Evolutionary conservation across 1,140 invertebrate genomes (phyloP), one percentile per base, ranked within the genome.

Genomic region (Drosophila bocqueti): DNA sequence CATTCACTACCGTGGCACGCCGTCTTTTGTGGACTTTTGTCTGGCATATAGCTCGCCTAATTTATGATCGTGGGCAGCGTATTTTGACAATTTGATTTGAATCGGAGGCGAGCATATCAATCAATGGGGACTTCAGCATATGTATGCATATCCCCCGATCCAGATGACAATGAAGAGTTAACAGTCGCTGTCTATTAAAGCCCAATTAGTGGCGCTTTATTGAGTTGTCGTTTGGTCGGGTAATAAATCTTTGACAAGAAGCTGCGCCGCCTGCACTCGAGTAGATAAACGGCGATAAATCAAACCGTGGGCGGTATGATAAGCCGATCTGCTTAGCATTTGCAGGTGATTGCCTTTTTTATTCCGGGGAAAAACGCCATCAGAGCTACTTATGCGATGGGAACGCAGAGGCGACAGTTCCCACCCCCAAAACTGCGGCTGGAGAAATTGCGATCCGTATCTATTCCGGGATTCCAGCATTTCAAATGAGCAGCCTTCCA

Each of bases 61-160:
- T 89, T 89, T 87, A 87, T 83, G 69, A 69, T 71, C 64, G 68
- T 81, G 59, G 65, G 50, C 59, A 61, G 60, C 52, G 29, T 89
- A 81, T 87, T 89, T 87, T 89, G 84, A 87, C 85, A 89, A 87
- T 87, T 81, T 89, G 86, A 87, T 87, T 78, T 83, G 57, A 69
- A 47, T 59, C 54, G 65, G 57, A 77, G 58, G 52, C 65, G 60
- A 57, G 68, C 60, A 75, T 75, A 87, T 87, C 85, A 78, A 90
- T 87, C 84, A 87, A 67, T 73, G 40, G 55, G 13, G 40, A 46
- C 47, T 29, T 34, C 38, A 42, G 50, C 43, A 64, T 49, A 57
- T 55, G 29, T 45, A 46, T 59, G n/a, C 43, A 24, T 49, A 36
- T 74, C 29, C 62, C 47, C 42, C 29, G 50, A 47, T 40, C 67